Base-by-base conservation (phyloP, 2,888 invertebrate genomes). In the Erannis defoliaria region DNA sequence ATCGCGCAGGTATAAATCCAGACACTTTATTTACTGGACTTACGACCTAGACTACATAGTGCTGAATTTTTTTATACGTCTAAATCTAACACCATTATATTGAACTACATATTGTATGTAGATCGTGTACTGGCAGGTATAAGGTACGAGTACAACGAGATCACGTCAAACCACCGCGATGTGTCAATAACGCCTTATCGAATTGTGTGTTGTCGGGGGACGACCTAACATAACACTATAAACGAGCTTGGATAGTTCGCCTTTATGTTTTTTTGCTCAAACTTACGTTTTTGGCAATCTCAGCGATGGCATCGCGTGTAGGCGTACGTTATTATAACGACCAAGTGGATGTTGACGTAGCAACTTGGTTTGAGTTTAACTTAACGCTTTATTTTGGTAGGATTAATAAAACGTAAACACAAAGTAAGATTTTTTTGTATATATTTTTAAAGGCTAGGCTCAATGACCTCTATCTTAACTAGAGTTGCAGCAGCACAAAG, bases 121-220 rank as follows among this genome's bases (percentile, higher is more conserved):
- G 61, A 56, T 56, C 8, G 18, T 51, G 29, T 62, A 62, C 62
- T 62, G 62, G 21, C 26, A 42, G 37, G 33, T 48, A 19, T 33
- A 50, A 2, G 16, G 56, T 51, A 62, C 58, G 60, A 70, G 56
- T 51, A 62, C 60, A 61, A 70, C 70, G 68, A 55, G 73, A 72
- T 69, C 71, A 73, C 74, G 74, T 53, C 65, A 55, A 64, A 59
- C 61, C 62, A 62, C 70, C 62, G 49, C 60, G 62, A 66, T 80
- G 82, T 85, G 82, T 83, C 87, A 85, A 86, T 87, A 87, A 84
- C 80, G 84, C 78, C 85, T 90, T 90, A 91, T 91, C 89, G 85
- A 85, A 86, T 84, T 81, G 81, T 73, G 73, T 75, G 77, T 75
- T 78, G 76, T 74, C 77, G 74, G 67, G 68, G 74, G 72, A 75